These are phyloP conservation scores for Neoitamus cyanurus DNA, from an alignment of 2,888 invertebrate genomes.

Conservation along the genomic window DNA sequence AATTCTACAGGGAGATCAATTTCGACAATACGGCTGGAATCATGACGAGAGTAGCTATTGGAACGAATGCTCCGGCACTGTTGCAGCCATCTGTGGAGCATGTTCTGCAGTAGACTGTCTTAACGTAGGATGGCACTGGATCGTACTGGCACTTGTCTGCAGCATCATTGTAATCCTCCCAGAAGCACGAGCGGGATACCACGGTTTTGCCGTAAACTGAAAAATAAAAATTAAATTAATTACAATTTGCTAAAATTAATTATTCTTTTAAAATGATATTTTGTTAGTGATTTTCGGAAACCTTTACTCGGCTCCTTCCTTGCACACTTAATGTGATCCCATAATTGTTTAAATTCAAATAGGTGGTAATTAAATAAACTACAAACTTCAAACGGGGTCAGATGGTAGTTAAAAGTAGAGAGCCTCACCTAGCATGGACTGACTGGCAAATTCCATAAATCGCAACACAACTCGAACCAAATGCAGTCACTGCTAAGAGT, in stretches of 20 bases:
- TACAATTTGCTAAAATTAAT: background rate
- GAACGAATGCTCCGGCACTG: conserved; percentile 57
- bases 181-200: conserved; percentile 65
- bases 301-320: background rate
- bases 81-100: conserved; percentile 66
- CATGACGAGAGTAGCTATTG: conserved; percentile 58
- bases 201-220: conserved; percentile 65
- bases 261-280: background rate
- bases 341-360: background rate
- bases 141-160: conserved; percentile 63
- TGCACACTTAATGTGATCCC: background rate
- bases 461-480: background rate
- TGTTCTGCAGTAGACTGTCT: conserved; percentile 64
- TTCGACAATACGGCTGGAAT: conserved; percentile 49
- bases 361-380: background rate
- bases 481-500: background rate
- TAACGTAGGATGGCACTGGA: conserved; percentile 64
- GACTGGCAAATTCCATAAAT: conserved; percentile 37
- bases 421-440: background rate
- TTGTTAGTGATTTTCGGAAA: background rate
- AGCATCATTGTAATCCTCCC: conserved; percentile 64
- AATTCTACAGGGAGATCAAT: conserved; percentile 39
- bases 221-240: conserved; percentile 53
- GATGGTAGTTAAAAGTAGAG: background rate
- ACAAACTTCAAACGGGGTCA: background rate